Conservation (phyloP, 2,113 vertebrate species). For the Hyperoodon ampullatus region DNA sequence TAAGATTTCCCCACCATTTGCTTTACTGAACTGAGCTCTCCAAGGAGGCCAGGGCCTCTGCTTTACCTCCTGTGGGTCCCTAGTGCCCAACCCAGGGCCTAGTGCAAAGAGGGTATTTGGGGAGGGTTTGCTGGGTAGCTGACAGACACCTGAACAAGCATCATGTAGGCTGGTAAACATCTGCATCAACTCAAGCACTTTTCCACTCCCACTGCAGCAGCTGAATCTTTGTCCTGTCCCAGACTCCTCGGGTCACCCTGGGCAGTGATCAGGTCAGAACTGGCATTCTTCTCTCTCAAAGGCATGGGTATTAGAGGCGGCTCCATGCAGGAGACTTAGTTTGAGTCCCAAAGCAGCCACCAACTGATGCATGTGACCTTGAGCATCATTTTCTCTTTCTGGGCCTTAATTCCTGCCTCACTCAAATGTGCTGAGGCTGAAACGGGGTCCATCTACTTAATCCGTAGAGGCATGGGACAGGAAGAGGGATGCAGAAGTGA, state of each 20-base stretch:
- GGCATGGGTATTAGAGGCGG: neutral
- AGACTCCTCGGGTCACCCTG: neutral
- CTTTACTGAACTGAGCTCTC: neutral
- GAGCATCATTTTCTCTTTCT: neutral
- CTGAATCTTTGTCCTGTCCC: neutral
- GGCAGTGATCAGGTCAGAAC: neutral
- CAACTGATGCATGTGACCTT: neutral
- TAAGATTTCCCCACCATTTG: neutral
- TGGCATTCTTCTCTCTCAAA: neutral
- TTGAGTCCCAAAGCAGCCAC: neutral
- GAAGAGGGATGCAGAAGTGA: neutral
- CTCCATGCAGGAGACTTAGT: neutral
- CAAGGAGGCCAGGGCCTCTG: neutral
- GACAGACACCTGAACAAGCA: neutral
- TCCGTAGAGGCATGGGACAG: neutral
- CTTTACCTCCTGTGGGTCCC: neutral
- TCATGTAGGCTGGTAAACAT: neutral
- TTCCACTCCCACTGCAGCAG: neutral
- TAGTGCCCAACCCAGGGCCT: neutral
- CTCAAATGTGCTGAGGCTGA: neutral
- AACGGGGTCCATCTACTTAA: neutral
- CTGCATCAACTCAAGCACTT: neutral
- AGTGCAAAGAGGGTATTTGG: neutral
- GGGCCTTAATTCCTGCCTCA: neutral
- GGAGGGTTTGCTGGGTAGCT: neutral